Evolutionary conservation across 2,797 vertebrate genomes (phyloP).

Genomic region (Mus spretus): DNA sequence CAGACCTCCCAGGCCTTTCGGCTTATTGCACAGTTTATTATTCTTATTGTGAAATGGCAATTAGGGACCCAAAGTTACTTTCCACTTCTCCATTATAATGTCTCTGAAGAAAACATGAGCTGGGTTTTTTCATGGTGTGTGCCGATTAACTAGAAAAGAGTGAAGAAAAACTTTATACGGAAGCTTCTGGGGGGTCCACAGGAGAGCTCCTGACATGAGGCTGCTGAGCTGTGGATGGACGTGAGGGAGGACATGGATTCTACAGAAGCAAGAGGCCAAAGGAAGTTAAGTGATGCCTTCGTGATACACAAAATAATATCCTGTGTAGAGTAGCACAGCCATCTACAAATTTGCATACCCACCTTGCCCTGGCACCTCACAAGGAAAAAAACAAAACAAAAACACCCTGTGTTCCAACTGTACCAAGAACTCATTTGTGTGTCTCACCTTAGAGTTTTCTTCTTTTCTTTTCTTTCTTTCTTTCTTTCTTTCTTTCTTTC

Average conservation of each 20-base stretch:
- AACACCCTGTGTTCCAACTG: background rate
- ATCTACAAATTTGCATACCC: rapidly evolving
- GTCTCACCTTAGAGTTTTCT: background rate
- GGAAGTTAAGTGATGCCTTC: background rate
- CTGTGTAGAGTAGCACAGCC: background rate
- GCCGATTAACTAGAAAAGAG: rapidly evolving
- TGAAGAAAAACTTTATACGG: background rate
- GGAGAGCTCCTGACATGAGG: background rate
- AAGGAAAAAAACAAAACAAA: too few relatives aligned
- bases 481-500: background rate
- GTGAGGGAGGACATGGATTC: background rate
- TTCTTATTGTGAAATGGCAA: constrained; percentile 63
- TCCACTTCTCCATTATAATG: constrained; percentile 55
- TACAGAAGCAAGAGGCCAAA: background rate
- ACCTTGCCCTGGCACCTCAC: rapidly evolving
- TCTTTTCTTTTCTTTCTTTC: background rate
- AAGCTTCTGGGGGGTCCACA: background rate
- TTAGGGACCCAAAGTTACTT: constrained; percentile 76
- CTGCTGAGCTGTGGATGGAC: background rate
- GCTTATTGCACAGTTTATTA: constrained; percentile 57
- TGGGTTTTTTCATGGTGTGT: background rate
- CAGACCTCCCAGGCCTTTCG: constrained; percentile 41
- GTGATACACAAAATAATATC: background rate
- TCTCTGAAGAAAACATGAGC: constrained; percentile 58
- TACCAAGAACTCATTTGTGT: background rate